Conservation (phyloP, 2,888 invertebrate species). For the Chydorus sphaericus region DNA sequence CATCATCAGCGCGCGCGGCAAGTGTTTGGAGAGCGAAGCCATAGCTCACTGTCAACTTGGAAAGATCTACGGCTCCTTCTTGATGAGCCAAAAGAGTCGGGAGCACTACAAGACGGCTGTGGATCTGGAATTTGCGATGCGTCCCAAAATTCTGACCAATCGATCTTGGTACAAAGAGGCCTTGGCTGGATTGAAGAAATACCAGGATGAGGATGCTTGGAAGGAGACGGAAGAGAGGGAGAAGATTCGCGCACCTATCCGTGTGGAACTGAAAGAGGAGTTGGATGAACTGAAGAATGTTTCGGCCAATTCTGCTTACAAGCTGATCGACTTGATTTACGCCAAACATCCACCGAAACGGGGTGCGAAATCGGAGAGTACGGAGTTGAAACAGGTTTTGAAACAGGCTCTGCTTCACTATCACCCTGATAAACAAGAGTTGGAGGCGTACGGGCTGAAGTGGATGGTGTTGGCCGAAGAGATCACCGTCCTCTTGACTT, state of each 20-base stretch:
- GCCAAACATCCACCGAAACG: background rate
- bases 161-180: background rate
- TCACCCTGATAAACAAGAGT: background rate
- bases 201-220: background rate
- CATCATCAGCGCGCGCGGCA: background rate
- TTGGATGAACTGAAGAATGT: background rate
- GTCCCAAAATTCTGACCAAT: background rate
- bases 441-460: background rate
- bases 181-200: background rate
- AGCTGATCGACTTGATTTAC: background rate
- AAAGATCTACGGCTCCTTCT: background rate
- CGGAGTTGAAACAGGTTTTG: background rate
- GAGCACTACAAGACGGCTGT: background rate
- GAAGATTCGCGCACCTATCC: background rate
- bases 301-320: background rate
- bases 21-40: background rate
- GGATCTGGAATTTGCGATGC: background rate
- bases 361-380: background rate
- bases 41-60: background rate
- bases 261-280: background rate
- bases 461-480: background rate
- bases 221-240: background rate
- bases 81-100: background rate
- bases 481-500: background rate
- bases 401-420: background rate